Evolutionary conservation across 2,888 invertebrate species (phyloP), one percentile per base, ranked within the genome.

Genomic region (Masnerella sp.): DNA sequence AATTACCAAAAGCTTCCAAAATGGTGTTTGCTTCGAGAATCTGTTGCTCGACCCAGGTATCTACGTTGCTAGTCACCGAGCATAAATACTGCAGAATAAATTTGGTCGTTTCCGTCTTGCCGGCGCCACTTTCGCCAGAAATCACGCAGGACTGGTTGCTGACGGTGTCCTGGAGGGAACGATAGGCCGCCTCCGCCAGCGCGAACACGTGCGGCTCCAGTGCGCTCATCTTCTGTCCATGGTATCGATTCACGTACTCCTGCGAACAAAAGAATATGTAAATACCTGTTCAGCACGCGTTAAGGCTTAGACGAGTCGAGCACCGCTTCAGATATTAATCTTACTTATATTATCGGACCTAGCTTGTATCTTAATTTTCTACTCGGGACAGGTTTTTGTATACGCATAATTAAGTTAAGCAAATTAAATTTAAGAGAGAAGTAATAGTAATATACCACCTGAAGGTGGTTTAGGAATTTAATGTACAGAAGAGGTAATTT

Each of bases 31-130:
- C 96, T 87, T 97, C 97, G 17, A 97, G 90, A 80, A 97, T 97
- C 89, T 97, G 96, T 85, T 97, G 96, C 84, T 97, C 96, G n/a
- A 96, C 95, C 96, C 96, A 97, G 0, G 96, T 94, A 70, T 93
- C 93, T 28, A 93, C 93, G 81, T 93, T 93, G 79, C 92, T 93
- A 5, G 94, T 95, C 5, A 96, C 95, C 9, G 96, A 94, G 88
- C 96, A 97, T 54, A 97, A 89, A 88, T 96, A 97, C 88, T 96
- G 96, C 73, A 97, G 89, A 78, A 97, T 96, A 83, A 96, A 92
- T 87, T 96, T 95, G 2, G 96, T 97, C 52, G 95, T 96, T 88
- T 97, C 96, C 0, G 97, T 97, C 89, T 97, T 97, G 51, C 97
- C 97, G 2, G 96, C 96, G 3, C 97, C 96, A 81, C 95, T 95